Percentiles rank a stretch among this genome's conserved stretches.
Evolutionary conservation across 2,113 vertebrate genomes (phyloP).

Genomic region (Dipodomys spectabilis): DNA sequence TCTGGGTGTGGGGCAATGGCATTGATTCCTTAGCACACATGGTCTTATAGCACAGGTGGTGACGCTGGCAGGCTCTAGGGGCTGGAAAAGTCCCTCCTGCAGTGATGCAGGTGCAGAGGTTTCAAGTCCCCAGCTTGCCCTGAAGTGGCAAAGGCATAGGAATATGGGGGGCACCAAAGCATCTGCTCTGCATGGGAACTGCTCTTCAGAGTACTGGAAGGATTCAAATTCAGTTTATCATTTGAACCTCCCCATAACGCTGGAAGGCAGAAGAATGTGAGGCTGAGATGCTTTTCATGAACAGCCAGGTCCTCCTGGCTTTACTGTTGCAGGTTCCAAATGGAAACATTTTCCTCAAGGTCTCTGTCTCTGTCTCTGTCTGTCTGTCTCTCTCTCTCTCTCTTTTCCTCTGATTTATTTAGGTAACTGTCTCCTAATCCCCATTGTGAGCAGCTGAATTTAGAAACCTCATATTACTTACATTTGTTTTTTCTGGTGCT

Average conservation of each 20-base stretch:
- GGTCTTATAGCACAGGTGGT: not conserved
- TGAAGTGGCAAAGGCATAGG: not conserved
- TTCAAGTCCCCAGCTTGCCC: not conserved
- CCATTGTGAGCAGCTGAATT: not conserved
- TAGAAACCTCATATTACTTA: not conserved
- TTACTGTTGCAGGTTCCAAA: not conserved
- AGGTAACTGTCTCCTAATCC: not conserved
- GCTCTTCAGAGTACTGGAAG: not conserved
- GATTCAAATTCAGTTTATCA: not conserved
- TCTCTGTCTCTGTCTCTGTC: not conserved
- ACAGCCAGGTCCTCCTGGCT: not conserved
- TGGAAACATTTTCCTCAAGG: not conserved
- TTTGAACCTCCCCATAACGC: not conserved
- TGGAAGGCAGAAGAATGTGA: not conserved
- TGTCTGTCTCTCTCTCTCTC: too few relatives aligned
- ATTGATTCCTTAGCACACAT: not conserved
- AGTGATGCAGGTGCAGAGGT: not conserved
- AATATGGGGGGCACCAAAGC: not conserved
- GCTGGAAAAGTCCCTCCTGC: not conserved
- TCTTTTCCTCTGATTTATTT: too few relatives aligned
- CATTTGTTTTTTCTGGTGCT: conserved; percentile 1
- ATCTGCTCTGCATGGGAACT: not conserved
- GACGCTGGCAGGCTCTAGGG: not conserved
- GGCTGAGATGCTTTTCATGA: not conserved
- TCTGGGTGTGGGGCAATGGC: not conserved